These are phyloP conservation scores for Varanus komodoensis DNA, from an alignment of 2,113 vertebrate genomes.

Conservation along the genomic window DNA sequence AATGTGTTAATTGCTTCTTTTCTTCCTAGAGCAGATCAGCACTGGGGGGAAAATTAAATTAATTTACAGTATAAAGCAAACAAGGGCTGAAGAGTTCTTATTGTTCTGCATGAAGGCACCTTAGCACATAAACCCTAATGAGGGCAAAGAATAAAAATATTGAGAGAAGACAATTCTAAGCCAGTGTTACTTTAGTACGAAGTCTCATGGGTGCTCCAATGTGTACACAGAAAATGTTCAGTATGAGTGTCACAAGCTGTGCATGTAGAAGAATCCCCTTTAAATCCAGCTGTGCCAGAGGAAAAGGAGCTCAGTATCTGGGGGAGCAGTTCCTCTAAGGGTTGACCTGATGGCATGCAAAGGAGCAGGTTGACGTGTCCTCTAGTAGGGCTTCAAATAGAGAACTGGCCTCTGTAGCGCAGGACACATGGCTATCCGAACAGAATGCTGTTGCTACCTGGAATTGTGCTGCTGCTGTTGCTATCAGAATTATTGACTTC, in stretches of 20 bases:
- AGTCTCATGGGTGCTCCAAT: neutral
- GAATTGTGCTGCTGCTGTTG: too few species aligned
- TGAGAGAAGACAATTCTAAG: neutral
- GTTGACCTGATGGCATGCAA: too few species aligned
- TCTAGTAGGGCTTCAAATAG: too few species aligned
- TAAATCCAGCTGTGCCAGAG: neutral
- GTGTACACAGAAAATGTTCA: neutral
- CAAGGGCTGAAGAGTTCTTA: constrained; percentile 13
- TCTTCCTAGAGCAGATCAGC: constrained; percentile 3
- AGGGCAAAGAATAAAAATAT: neutral
- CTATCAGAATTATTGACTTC: too few species aligned
- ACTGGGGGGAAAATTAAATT: neutral
- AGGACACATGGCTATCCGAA: too few species aligned
- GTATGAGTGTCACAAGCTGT: neutral
- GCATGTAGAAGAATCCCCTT: neutral
- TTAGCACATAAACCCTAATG: constrained; percentile 1
- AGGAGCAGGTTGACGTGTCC: too few species aligned
- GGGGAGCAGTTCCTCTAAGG: too few species aligned
- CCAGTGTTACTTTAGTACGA: neutral
- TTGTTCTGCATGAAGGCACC: neutral
- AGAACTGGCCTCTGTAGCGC: too few species aligned
- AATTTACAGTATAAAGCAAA: constrained; percentile 18
- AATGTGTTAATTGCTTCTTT: neutral
- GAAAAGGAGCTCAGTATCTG: too few species aligned
- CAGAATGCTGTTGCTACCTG: too few species aligned